A percentile compares a stretch with the other conserved stretches of the same genome.
phyloP scores from a whole-genome alignment of 1,140 invertebrate species.

The Gryllus bimaculatus region DNA sequence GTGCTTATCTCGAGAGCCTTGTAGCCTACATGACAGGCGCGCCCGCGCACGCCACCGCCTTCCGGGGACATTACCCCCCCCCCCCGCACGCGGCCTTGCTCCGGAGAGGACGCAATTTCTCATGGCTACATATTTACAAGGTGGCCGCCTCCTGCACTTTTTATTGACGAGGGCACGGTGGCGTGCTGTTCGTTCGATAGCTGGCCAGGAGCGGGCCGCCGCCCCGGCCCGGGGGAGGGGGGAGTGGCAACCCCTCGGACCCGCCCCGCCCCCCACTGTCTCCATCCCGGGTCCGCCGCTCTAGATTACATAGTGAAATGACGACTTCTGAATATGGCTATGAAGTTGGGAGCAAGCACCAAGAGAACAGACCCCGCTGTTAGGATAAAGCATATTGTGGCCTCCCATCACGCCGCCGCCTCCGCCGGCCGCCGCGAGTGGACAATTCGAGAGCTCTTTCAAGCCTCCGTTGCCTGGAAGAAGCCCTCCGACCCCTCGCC shows the following conservation, averaged over 20 bases:
- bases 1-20: not conserved
- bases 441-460: not conserved
- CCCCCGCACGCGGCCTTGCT: too few relatives aligned
- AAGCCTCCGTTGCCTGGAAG: not conserved
- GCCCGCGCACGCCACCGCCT: too few relatives aligned
- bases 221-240: too few relatives aligned
- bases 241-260: not conserved
- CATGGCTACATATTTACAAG: not conserved
- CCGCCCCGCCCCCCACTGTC: too few relatives aligned
- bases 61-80: too few relatives aligned
- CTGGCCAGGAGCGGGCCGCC: not conserved
- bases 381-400: not conserved
- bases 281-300: not conserved
- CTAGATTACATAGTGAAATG: constrained; percentile 5
- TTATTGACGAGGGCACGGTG: not conserved
- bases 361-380: not conserved
- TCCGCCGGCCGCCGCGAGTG: not conserved
- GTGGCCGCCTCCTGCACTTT: not conserved
- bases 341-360: not conserved
- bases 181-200: not conserved
- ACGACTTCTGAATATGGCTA: not conserved
- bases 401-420: too few relatives aligned
- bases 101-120: not conserved
- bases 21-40: not conserved
- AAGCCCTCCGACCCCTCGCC: not conserved